Base-by-base conservation (phyloP, 2,888 invertebrate genomes). In the Archaeoteleia sp. region DNA sequence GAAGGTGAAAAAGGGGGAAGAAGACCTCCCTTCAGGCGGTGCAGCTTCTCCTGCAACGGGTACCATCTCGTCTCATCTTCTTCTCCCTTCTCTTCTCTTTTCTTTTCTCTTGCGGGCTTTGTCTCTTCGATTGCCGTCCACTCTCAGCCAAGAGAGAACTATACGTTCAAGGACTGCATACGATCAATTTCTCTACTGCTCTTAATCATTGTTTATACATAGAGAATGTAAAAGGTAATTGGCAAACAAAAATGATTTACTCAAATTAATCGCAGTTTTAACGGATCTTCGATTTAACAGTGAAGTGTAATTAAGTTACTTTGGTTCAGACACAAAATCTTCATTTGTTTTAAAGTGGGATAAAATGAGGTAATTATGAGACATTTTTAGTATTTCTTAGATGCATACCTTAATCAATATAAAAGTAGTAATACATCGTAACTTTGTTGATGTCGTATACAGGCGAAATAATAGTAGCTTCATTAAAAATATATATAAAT, bases 41-140 rank as follows among this genome's bases (percentile, higher is more conserved):
- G 74, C 79, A 79, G 78, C 79, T 76, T 79, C 79, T 79, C 74
- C 71, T 23, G 72, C 74, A 71, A 75, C 70, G 70, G 70, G 69
- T 68, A 74, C 71, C 60, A 37, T 57, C 60, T 67, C 57, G 51
- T 61, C 60, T 49, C 67, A 46, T 49, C 67, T 60, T 34, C 10
- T 25, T 30, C 42, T 45, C 35, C 34, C 45, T 58, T 27, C 54
- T 70, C 53, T 68, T 48, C 55, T 67, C 51, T 63, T 46, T 37
- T 45, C 49, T 55, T 60, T 55, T 63, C 39, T 34, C 40, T 14
- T 43, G 23, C 63, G 39, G 46, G 54, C 37, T 57, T 37, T 39
- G 37, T 63, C 61, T 51, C 54, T 55, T 55, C 35, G 45, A 60
- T 55, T 60, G 58, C 37, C 49, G 48, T 60, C 54, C 49, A 51